Conservation (phyloP, 1,140 invertebrate species). For the Ooceraea biroi region DNA sequence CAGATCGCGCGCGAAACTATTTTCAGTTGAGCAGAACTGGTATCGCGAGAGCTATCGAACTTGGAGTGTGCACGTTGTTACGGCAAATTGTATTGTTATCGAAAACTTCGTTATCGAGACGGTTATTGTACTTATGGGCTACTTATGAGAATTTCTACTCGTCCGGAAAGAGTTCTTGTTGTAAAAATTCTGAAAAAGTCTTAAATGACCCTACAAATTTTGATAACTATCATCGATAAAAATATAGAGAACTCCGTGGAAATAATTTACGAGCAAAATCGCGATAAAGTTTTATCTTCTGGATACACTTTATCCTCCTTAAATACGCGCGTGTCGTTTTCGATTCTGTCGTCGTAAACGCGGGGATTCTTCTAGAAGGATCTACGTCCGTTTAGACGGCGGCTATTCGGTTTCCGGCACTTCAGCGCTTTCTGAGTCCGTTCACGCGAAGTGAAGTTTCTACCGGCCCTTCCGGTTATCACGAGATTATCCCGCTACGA, state of each 20-base stretch:
- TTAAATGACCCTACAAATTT: constrained; percentile 1
- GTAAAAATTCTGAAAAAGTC: background rate
- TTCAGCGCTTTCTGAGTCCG: background rate
- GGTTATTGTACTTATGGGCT: constrained; percentile 2
- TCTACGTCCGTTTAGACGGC: background rate
- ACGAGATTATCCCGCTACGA: constrained; percentile 27
- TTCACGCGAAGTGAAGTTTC: background rate
- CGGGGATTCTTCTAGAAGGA: background rate
- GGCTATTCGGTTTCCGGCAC: constrained; percentile 2
- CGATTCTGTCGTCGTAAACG: constrained; percentile 8
- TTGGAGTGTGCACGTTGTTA: background rate
- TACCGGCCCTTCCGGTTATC: constrained; percentile 49
- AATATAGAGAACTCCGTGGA: background rate
- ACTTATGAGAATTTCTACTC: background rate
- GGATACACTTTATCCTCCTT: background rate
- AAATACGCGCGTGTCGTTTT: background rate
- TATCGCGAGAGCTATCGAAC: background rate
- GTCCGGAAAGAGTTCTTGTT: background rate
- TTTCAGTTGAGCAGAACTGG: background rate
- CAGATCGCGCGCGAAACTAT: background rate
- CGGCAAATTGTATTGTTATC: constrained; percentile 34
- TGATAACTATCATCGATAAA: background rate
- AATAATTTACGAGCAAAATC: background rate
- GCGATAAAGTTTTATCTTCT: background rate
- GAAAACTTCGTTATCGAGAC: background rate